Conservation (phyloP, 1,140 invertebrate species). For the Holotrichia oblita region DNA sequence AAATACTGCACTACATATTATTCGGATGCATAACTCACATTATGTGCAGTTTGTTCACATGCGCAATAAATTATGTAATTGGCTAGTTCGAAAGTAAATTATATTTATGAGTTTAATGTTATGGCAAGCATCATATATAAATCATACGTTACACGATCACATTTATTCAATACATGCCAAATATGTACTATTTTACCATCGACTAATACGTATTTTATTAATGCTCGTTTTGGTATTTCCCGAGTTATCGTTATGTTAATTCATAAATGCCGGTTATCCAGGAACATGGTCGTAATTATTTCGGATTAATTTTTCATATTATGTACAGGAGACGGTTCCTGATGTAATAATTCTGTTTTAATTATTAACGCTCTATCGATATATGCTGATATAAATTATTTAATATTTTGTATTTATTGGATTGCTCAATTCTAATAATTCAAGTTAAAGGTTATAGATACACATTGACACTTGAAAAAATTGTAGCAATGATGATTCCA, state of each 20-base stretch:
- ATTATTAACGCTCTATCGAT: too few species aligned
- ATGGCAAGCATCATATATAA: background rate
- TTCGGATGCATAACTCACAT: background rate
- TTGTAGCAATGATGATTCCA: too few species aligned
- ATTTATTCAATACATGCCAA: background rate
- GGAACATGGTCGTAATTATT: background rate
- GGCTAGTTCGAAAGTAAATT: background rate
- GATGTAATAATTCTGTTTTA: background rate
- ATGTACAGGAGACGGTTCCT: background rate
- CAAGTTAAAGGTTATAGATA: too few species aligned
- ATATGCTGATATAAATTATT: too few species aligned
- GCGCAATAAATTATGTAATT: background rate
- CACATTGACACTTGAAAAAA: too few species aligned
- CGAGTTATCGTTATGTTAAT: background rate
- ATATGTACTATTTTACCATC: background rate
- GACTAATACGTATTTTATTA: background rate
- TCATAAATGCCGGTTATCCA: background rate
- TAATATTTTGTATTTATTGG: too few species aligned
- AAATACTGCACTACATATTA: background rate
- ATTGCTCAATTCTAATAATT: too few species aligned
- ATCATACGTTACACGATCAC: background rate
- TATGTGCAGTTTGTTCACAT: too few species aligned
- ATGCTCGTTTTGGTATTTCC: background rate
- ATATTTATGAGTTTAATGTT: constrained; percentile 3
- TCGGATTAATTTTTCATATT: constrained; percentile 14